Percentiles rank a stretch among this genome's conserved stretches.
These are phyloP conservation scores for Dendrolimus punctatus DNA, from an alignment of 1,140 invertebrate genomes.

Conservation along the genomic window DNA sequence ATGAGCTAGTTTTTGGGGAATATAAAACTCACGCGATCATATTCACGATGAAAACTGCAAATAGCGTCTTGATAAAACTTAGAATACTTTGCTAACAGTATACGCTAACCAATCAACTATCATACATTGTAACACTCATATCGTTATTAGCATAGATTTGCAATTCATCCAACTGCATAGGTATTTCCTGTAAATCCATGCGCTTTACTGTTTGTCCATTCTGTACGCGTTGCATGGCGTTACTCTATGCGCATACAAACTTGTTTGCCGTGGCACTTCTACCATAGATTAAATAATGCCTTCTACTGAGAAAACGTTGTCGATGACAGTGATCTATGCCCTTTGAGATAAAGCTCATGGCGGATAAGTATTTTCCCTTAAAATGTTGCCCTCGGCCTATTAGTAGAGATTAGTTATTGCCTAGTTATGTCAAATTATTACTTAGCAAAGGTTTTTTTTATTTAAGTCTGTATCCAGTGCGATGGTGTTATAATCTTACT, in stretches of 20 bases:
- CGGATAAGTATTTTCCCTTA: conserved; percentile 6
- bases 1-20: background rate
- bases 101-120: background rate
- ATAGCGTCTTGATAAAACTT: too few relatives aligned
- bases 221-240: conserved; percentile 19
- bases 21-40: too few relatives aligned
- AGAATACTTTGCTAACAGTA: too few relatives aligned
- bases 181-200: too few relatives aligned
- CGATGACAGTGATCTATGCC: conserved; percentile 47
- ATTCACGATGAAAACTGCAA: too few relatives aligned
- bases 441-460: too few relatives aligned
- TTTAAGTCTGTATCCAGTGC: too few relatives aligned
- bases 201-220: conserved; percentile 30
- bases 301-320: conserved; percentile 47
- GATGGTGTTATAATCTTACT: too few relatives aligned
- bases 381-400: background rate
- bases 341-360: conserved; percentile 32
- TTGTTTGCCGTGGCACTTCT: conserved; percentile 19
- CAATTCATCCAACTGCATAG: too few relatives aligned
- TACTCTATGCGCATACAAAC: conserved; percentile 34
- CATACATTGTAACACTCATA: background rate
- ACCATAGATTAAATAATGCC: too few relatives aligned
- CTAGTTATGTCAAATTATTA: too few relatives aligned
- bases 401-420: background rate
- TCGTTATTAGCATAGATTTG: background rate